Conservation (phyloP, 2,113 vertebrate species). For the Eonycteris spelaea region DNA sequence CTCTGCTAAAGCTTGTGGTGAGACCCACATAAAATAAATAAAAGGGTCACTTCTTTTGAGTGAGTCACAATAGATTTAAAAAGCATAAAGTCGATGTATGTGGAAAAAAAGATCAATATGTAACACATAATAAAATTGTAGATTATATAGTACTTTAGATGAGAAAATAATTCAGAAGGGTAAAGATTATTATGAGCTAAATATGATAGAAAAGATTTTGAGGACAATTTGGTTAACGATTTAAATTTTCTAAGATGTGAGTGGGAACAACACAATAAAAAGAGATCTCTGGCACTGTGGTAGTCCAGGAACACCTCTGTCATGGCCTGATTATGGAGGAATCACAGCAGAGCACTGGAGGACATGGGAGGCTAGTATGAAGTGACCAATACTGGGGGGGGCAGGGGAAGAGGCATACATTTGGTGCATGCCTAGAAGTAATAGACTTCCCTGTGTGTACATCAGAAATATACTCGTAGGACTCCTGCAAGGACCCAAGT, state of each 20-base stretch:
- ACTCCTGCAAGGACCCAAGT: not conserved
- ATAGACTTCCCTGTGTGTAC: not conserved
- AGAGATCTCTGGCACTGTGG: not conserved
- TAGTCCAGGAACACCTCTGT: not conserved
- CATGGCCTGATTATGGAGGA: not conserved
- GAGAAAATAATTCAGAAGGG: not conserved
- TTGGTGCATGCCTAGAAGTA: not conserved
- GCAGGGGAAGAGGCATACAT: too few relatives aligned
- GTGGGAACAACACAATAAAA: not conserved
- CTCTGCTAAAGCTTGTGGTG: not conserved
- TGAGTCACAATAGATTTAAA: not conserved
- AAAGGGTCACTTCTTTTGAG: not conserved
- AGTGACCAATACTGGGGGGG: too few relatives aligned
- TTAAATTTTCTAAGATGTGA: not conserved
- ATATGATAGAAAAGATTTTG: not conserved
- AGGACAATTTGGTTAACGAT: not conserved
- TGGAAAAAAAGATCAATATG: not conserved
- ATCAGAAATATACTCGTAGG: not conserved
- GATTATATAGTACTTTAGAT: not conserved
- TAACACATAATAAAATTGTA: not conserved
- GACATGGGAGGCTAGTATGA: not conserved
- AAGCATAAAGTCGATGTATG: not conserved
- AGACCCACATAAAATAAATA: not conserved
- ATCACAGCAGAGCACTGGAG: not conserved
- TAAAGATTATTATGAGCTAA: not conserved